A percentile compares a stretch with the other conserved stretches of the same genome.
Conservation (phyloP, 1,140 invertebrate species). For the Orchestia grillus region DNA sequence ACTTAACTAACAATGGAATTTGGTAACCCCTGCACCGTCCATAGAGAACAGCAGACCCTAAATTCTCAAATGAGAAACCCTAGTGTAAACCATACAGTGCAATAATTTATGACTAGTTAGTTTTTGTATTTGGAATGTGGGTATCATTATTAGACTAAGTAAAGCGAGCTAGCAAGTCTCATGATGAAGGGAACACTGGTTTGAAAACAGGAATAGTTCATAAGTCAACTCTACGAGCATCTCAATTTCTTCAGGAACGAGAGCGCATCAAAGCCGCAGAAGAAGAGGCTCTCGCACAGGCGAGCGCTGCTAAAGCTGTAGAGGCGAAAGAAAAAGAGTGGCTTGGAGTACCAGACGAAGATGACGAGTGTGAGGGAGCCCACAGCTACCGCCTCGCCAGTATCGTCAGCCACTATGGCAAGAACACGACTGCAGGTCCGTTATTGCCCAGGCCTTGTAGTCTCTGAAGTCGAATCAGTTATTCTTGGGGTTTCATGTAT, state of each 20-base stretch:
- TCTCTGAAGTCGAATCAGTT: not conserved
- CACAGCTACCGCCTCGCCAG: slow-evolving; percentile 40
- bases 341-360: not conserved
- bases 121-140: too few species aligned
- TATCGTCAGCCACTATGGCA: slow-evolving; percentile 42
- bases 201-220: too few species aligned
- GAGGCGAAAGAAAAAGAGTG: not conserved
- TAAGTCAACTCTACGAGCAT: not conserved
- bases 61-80: too few species aligned
- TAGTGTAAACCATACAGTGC: too few species aligned
- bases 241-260: not conserved
- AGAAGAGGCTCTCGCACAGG: not conserved
- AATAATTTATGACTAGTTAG: too few species aligned
- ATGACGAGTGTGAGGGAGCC: not conserved
- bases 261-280: not conserved
- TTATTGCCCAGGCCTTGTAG: not conserved
- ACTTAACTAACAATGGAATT: too few species aligned
- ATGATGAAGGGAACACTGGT: too few species aligned
- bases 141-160: too few species aligned
- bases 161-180: too few species aligned
- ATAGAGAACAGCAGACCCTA: too few species aligned
- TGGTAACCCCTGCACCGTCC: too few species aligned
- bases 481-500: not conserved
- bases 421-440: slow-evolving; percentile 22
- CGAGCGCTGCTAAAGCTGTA: not conserved